Evolutionary conservation across 2,888 invertebrate species (phyloP), one percentile per base, ranked within the genome.

Genomic region (Diarsia rubi): DNA sequence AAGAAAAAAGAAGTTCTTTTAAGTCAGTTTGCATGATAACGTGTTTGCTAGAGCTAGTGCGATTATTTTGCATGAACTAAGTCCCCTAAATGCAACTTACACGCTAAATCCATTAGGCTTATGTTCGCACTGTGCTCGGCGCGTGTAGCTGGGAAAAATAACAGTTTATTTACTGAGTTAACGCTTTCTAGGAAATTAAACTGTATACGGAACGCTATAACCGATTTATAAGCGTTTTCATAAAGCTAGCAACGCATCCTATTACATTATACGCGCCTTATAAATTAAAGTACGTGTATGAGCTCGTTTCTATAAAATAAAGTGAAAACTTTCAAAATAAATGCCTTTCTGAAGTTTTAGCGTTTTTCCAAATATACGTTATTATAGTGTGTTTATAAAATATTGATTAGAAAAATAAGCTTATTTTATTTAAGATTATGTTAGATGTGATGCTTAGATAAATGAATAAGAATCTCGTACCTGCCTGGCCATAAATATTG

Each of bases 61-160:
- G 83, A 88, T 90, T 90, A 90, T 89, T 89, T 88, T 90, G 90
- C 89, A 91, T 88, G 86, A 88, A 90, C 86, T 88, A 89, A 90
- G 88, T 86, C 89, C 85, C 87, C 90, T 90, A 92, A 93, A 93
- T 92, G 91, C 92, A 93, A 92, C 92, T 90, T 92, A 94, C 94
- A 94, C 84, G 93, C 88, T 90, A 93, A 94, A 91, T 93, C 93
- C 94, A 94, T 94, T 94, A 94, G 91, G 91, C 90, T 91, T 90
- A 90, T 90, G 88, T 88, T 86, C 79, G 81, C 76, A 83, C 83
- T 88, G 78, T 87, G 78, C 75, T 77, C 70, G 69, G 76, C 70
- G 75, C 75, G 67, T 82, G 79, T 81, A 75, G 83, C 77, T 77
- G 79, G 73, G 83, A 86, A 89, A 89, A 88, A 90, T 86, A 88